Percentiles rank a stretch among this genome's conserved stretches.
These are phyloP conservation scores for Picathartes gymnocephalus DNA, from an alignment of 2,113 vertebrate species.

Conservation along the genomic window DNA sequence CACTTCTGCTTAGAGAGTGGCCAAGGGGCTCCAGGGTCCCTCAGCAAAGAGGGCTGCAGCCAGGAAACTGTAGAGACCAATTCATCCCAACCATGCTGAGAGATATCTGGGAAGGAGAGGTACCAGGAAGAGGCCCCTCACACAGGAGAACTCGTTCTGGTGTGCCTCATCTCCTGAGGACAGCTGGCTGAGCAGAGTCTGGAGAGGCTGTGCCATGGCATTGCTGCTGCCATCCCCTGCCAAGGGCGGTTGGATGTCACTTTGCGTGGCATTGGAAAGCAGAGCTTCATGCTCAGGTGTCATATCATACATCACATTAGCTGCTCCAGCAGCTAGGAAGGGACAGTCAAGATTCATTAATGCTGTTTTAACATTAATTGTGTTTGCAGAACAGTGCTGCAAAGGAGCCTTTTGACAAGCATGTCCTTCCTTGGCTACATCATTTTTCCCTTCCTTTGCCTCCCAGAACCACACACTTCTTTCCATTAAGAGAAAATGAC, in stretches of 20 bases:
- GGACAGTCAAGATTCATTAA: not conserved
- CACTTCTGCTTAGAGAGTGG: not conserved
- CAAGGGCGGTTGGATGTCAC: rapidly evolving
- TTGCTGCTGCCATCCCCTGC: not conserved
- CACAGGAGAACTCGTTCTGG: not conserved
- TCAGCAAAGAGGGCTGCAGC: not conserved
- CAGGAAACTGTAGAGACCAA: not conserved
- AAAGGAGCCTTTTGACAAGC: not conserved
- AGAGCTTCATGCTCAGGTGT: not conserved
- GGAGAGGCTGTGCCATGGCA: rapidly evolving
- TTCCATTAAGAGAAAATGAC: not conserved
- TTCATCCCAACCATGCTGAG: not conserved
- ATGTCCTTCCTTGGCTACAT: not conserved
- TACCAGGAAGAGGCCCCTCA: not conserved
- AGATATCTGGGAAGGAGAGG: not conserved
- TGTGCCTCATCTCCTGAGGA: not conserved
- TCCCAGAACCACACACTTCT: not conserved
- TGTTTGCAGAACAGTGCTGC: not conserved
- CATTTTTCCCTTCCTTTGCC: not conserved
- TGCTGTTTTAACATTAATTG: not conserved
- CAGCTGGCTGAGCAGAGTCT: not conserved
- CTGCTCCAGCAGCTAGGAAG: not conserved
- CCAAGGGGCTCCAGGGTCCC: not conserved
- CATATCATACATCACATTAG: not conserved
- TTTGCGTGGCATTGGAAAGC: not conserved